phyloP scores from a whole-genome alignment of 2,888 invertebrate genomes.

The Heteromurus nitidus region DNA sequence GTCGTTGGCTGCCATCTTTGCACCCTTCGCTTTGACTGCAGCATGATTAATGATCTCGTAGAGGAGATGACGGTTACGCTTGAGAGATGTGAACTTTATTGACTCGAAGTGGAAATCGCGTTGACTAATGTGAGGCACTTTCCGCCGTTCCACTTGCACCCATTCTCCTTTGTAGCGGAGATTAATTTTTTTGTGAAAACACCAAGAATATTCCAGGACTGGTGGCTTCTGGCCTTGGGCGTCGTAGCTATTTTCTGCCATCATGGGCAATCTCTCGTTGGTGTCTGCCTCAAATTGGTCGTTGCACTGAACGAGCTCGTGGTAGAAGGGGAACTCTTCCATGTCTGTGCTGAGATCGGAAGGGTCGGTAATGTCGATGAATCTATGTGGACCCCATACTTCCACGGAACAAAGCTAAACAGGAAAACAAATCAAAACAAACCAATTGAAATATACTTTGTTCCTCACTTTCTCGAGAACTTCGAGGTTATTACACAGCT shows the following conservation, averaged over 20 bases:
- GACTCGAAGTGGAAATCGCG: conserved; percentile 13
- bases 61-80: conserved; percentile 23
- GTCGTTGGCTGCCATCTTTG: neutral
- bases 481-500: no score
- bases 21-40: neutral
- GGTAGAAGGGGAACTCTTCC: conserved; percentile 10
- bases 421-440: no score
- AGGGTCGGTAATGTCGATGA: neutral
- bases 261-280: neutral
- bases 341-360: conserved; percentile 1
- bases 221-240: neutral
- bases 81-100: conserved; percentile 29
- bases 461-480: no score
- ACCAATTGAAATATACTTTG: no score
- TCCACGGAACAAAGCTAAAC: conserved; percentile 23
- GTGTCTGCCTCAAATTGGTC: neutral
- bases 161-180: conserved; percentile 32
- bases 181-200: neutral
- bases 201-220: neutral
- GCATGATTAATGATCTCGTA: conserved; percentile 32
- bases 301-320: conserved; percentile 1
- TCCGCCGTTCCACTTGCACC: conserved; percentile 7
- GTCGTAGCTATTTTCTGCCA: neutral
- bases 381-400: conserved; percentile 23
- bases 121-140: neutral